Evolutionary conservation across 1,140 invertebrate species (phyloP).

Genomic region (Aphidius ervi): DNA sequence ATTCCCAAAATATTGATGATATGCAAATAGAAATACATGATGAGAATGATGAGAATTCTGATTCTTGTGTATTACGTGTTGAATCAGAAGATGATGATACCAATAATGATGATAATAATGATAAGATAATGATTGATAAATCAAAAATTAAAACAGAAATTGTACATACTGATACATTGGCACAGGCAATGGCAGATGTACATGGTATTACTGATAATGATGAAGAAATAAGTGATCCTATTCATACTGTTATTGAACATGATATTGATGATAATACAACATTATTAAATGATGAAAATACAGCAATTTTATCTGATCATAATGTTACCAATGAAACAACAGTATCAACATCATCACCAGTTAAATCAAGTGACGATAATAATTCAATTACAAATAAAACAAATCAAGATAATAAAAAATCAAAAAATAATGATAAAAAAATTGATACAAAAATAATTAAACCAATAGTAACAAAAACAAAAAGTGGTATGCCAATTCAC

Average conservation of each 20-base stretch:
- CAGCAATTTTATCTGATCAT: too few species aligned
- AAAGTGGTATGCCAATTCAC: too few species aligned
- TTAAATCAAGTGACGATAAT: too few species aligned
- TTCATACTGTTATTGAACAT: slow-evolving; percentile 39
- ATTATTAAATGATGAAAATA: slow-evolving; percentile 21
- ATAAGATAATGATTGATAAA: slow-evolving; percentile 29
- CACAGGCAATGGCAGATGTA: slow-evolving; percentile 43
- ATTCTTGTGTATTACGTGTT: too few species aligned
- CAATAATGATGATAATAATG: neutral
- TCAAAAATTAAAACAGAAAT: slow-evolving; percentile 20
- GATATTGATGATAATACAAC: slow-evolving; percentile 19
- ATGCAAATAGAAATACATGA: slow-evolving; percentile 30
- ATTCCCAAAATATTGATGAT: slow-evolving; percentile 20
- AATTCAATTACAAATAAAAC: too few species aligned
- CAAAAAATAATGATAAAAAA: too few species aligned
- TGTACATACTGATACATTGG: slow-evolving; percentile 31
- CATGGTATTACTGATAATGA: slow-evolving; percentile 34
- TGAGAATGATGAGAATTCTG: slow-evolving; percentile 8
- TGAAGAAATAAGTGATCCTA: slow-evolving; percentile 21
- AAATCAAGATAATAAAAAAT: too few species aligned
- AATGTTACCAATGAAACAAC: neutral
- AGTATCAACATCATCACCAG: neutral
- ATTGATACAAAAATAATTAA: too few species aligned
- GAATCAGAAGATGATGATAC: too few species aligned
- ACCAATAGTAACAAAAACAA: too few species aligned